phyloP scores from a whole-genome alignment of 2,888 invertebrate species.

The Rhopalosiphum nymphaeae region DNA sequence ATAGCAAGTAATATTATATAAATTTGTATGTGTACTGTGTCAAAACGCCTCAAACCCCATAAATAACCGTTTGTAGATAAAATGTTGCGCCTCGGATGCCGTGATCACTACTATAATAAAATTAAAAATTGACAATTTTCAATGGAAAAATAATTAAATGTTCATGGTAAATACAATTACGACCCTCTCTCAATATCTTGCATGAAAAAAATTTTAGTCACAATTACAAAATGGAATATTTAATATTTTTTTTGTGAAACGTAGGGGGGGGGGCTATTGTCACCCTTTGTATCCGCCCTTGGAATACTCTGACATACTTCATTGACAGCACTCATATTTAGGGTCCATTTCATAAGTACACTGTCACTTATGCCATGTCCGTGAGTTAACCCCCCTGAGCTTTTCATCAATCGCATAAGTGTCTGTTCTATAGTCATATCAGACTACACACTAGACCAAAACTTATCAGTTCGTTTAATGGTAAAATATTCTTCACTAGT shows the following conservation, averaged over 20 bases:
- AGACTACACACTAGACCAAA: no score
- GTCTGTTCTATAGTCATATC: no score
- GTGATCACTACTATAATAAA: not conserved
- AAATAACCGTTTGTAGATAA: conserved; percentile 23
- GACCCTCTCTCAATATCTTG: not conserved
- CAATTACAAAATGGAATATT: conserved; percentile 19
- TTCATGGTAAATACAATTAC: not conserved
- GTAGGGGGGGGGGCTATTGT: not conserved
- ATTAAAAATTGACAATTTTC: not conserved
- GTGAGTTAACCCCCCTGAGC: no score
- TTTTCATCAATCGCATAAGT: no score
- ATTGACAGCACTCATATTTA: no score
- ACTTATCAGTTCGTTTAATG: no score
- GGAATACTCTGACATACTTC: no score
- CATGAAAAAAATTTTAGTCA: conserved; percentile 15
- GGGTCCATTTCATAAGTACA: no score
- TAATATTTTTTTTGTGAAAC: not conserved
- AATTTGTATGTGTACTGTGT: not conserved
- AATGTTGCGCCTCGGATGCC: conserved; percentile 1
- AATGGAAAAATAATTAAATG: not conserved
- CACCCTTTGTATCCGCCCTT: not conserved
- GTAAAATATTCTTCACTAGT: no score
- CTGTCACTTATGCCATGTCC: no score
- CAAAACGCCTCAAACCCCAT: conserved; percentile 19
- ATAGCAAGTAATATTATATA: not conserved